Conservation (phyloP, 2,797 vertebrate species). For the Hippopotamyrus pictus region DNA sequence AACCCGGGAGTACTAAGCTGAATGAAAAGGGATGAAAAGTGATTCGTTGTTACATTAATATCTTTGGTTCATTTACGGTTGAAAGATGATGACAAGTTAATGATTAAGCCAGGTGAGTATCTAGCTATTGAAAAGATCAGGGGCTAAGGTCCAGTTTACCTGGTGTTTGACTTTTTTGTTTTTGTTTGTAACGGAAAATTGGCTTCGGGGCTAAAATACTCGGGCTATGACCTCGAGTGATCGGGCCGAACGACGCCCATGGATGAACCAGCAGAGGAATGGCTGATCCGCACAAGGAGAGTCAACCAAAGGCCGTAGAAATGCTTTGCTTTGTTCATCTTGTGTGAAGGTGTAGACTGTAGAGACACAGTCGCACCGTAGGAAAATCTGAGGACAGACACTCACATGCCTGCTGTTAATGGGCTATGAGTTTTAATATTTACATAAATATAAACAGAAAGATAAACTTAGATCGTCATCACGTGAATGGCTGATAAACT, state of each 20-base stretch:
- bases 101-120: neutral
- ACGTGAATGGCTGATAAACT: neutral
- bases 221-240: neutral
- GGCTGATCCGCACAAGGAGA: neutral
- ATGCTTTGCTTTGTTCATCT: neutral
- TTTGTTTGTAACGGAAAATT: neutral
- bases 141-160: neutral
- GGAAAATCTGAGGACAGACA: neutral
- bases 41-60: conserved; percentile 44
- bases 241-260: neutral
- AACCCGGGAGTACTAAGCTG: neutral
- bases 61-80: conserved; percentile 27
- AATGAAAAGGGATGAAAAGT: conserved; percentile 20
- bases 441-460: neutral
- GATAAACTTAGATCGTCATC: neutral
- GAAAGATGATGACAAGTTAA: neutral
- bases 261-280: neutral
- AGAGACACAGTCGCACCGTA: neutral
- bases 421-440: neutral
- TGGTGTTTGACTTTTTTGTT: neutral
- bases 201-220: neutral
- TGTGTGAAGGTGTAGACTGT: neutral
- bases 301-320: neutral
- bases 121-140: neutral
- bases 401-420: neutral